Evolutionary conservation across 2,888 invertebrate genomes (phyloP), one percentile per base, ranked within the genome.

Genomic region (Lasioglossum pauxillum): DNA sequence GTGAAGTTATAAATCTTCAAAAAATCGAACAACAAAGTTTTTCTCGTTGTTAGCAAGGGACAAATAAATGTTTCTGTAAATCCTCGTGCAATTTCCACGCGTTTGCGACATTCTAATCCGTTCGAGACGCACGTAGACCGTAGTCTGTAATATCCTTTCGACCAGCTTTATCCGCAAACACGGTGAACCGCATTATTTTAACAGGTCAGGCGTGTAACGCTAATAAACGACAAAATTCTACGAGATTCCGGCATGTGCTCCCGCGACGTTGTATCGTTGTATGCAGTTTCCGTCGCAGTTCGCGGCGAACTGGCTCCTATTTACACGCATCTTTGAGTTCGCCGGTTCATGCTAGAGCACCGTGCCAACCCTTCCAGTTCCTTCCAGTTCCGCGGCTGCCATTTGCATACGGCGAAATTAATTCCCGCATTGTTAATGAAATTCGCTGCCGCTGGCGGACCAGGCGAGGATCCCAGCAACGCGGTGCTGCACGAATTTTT

Each of bases 401-500:
- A 7, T 14, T 44, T 31, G 49, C 80, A 8, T 5, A 35, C 27
- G 69, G 71, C 60, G 41, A 49, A 60, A 73, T 83, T 73, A 76
- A 81, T 72, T 74, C 49, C 31, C 35, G 49, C 41, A 10, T 72
- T 53, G 64, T 73, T 74, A 82, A 77, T 60, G 46, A 69, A 84
- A 82, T 69, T 84, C 82, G 27, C 5, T 31, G 64, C 60, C 60
- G 27, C 5, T 1, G 27, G 60, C 16, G 27, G 23, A 27, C 60
- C n/a, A 27, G 14, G 14, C 27, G 14, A 27, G 27, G 27, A 60
- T 27, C 14, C 0, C 27, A 16, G 12, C 27, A 16, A 60, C 27
- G 27, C 14, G 27, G 4, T 16, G 27, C 27, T 31, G 27, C 60
- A 16, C 14, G 14, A 27, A 60, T 60, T 60, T 60, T 31, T 60